These are phyloP conservation scores for Acronicta leporina DNA, from an alignment of 2,888 invertebrate genomes.

Conservation along the genomic window DNA sequence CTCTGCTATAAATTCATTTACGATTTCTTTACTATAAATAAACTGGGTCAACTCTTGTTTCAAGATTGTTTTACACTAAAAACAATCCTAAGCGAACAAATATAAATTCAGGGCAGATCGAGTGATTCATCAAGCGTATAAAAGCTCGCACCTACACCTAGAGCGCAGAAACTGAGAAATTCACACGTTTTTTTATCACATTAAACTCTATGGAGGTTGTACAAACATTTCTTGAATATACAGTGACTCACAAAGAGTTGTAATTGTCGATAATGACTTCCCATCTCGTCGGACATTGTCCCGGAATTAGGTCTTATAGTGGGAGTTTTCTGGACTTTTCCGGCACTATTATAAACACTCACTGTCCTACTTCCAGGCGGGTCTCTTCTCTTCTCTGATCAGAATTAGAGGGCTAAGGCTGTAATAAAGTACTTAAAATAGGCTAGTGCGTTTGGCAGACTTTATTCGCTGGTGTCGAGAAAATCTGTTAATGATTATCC, in stretches of 20 bases:
- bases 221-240: conserved; percentile 62
- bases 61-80: conserved; percentile 37
- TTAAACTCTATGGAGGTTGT: conserved; percentile 69
- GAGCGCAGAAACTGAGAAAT: conserved; percentile 36
- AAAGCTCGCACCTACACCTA: conserved; percentile 61
- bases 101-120: conserved; percentile 60
- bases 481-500: too few relatives aligned
- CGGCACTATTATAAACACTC: too few relatives aligned
- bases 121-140: conserved; percentile 65
- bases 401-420: too few relatives aligned
- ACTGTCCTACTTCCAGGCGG: too few relatives aligned
- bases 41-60: conserved; percentile 47
- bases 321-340: conserved; percentile 14
- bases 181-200: conserved; percentile 61
- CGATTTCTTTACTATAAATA: conserved; percentile 43
- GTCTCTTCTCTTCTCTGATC: too few relatives aligned
- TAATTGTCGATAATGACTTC: conserved; percentile 43
- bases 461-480: too few relatives aligned
- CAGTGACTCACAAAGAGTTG: conserved; percentile 59
- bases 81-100: conserved; percentile 58
- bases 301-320: conserved; percentile 23
- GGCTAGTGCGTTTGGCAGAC: too few relatives aligned
- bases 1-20: conserved; percentile 43
- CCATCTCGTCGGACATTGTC: conserved; percentile 36
- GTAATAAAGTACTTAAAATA: too few relatives aligned